phyloP scores from a whole-genome alignment of 2,888 invertebrate species.

The Cybosia mesomella region DNA sequence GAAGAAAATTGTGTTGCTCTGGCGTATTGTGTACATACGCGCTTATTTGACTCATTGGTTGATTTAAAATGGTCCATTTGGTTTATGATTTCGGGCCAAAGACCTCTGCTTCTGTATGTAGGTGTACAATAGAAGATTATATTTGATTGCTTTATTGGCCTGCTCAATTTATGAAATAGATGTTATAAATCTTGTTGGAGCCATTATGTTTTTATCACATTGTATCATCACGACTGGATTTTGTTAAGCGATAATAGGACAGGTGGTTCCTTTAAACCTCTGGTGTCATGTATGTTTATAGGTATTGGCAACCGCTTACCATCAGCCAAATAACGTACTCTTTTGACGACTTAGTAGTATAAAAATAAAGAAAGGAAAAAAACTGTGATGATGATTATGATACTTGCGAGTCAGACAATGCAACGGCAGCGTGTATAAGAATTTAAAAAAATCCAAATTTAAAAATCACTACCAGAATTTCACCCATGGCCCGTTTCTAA shows the following conservation, averaged over 20 bases:
- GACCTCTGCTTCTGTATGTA: constrained; percentile 13
- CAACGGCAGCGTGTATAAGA: no score
- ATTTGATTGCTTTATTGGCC: constrained; percentile 17
- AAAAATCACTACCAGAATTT: no score
- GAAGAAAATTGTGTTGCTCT: no score
- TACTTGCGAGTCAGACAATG: no score
- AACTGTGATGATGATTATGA: no score
- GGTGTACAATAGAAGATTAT: constrained; percentile 14
- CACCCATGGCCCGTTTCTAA: no score
- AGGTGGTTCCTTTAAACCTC: neutral
- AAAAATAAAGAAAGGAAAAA: neutral
- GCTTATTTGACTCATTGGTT: constrained; percentile 1
- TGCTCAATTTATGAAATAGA: constrained; percentile 13
- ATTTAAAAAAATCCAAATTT: no score
- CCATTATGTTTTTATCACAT: constrained; percentile 1
- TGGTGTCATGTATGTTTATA: neutral
- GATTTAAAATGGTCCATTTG: constrained; percentile 11
- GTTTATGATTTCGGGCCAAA: constrained; percentile 8
- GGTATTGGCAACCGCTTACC: neutral
- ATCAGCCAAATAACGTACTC: neutral
- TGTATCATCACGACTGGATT: neutral
- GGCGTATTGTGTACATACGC: neutral
- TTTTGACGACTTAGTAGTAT: no score
- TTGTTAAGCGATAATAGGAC: neutral
- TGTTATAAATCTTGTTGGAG: constrained; percentile 8